Evolutionary conservation across 2,888 invertebrate species (phyloP).

Genomic region (Rhaphigaster nebulosa): DNA sequence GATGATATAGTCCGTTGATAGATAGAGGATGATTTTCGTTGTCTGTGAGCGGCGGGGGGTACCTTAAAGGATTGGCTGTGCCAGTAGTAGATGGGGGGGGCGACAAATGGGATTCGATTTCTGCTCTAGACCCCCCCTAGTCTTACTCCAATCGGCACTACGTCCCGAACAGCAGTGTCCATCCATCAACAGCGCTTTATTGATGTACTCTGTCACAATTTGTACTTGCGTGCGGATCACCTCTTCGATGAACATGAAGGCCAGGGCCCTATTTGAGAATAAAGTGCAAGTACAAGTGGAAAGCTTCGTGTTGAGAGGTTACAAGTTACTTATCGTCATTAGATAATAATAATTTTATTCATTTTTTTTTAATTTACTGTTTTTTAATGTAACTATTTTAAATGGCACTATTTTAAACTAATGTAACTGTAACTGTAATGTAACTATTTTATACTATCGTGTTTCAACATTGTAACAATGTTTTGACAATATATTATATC

Average conservation of each 20-base stretch:
- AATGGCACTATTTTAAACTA: too few relatives aligned
- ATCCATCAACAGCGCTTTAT: not conserved
- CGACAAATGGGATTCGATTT: slow-evolving; percentile 11
- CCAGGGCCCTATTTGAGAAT: too few relatives aligned
- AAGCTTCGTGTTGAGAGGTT: too few relatives aligned
- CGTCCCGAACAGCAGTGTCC: not conserved
- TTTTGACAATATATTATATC: too few relatives aligned
- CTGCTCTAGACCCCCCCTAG: not conserved
- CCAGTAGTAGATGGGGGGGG: not conserved
- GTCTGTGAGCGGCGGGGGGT: not conserved
- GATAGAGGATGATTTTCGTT: not conserved
- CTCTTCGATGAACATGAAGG: not conserved
- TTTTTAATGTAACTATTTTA: too few relatives aligned
- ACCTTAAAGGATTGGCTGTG: slow-evolving; percentile 23
- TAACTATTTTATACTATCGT: too few relatives aligned
- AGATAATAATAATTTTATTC: too few relatives aligned
- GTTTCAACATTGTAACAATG: too few relatives aligned
- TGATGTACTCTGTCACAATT: not conserved
- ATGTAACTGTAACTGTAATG: too few relatives aligned
- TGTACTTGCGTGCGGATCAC: not conserved
- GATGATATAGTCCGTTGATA: not conserved
- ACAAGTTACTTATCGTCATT: too few relatives aligned
- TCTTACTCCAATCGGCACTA: not conserved
- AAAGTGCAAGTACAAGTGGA: too few relatives aligned
- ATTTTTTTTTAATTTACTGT: too few relatives aligned